Evolutionary conservation across 2,888 invertebrate species (phyloP), one percentile per base, ranked within the genome.

Genomic region (Acheta domesticus): DNA sequence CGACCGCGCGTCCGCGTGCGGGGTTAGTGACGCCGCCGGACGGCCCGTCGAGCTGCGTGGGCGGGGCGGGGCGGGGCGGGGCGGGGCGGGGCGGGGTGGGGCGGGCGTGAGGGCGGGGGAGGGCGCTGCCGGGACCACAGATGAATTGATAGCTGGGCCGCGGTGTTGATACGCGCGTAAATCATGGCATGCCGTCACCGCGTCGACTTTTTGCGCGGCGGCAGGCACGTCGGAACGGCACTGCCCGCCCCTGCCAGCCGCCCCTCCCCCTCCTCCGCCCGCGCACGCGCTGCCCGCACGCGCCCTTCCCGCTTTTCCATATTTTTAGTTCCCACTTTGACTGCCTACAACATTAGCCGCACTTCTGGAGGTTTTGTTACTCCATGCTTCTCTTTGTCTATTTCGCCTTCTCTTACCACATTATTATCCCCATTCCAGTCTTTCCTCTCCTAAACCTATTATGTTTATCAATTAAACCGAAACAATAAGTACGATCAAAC

Each of bases 161-260:
- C 62, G 62, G 62, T 62, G 62, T 62, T 62, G 62, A 62, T 62
- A 62, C 62, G 16, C 16, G 16, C 62, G 62, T 62, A 62, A 62
- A 62, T 62, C 62, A 62, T 62, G 62, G 62, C 62, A 14, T 12
- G 16, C 14, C 62, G 62, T 62, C 62, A 62, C 12, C n/a, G 62
- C 62, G 62, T 62, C 62, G 62, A 62, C 62, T 62, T 62, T 62
- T 62, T 62, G 62, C 62, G 62, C 62, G 62, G n/a, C 16, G 16
- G 62, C n/a, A n/a, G 16, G 62, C n/a, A 14, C 16, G 62, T 14
- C 14, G 16, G n/a, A 14, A 4, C 62, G n/a, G 16, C 62, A 14
- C 16, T 16, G n/a, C n/a, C n/a, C n/a, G 4, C 62, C 62, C 16
- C 62, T 12, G 14, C 19, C 16, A 5, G 16, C 16, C 62, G 2